phyloP scores from a whole-genome alignment of 2,888 invertebrate genomes.

The Sericinus montela region DNA sequence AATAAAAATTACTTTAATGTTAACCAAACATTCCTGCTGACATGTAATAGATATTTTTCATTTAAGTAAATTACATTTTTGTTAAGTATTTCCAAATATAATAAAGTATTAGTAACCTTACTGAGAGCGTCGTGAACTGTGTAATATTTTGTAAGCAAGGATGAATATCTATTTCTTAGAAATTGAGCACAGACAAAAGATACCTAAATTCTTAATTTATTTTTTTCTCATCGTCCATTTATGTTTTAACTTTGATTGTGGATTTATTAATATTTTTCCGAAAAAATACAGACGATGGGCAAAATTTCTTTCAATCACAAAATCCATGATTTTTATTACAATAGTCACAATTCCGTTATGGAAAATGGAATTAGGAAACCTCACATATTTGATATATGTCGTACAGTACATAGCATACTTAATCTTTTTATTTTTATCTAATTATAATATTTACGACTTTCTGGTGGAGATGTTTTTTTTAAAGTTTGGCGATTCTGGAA shows the following conservation, averaged over 20 bases:
- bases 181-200: background rate
- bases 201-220: conserved; percentile 2
- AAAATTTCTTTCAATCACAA: conserved; percentile 2
- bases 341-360: conserved; percentile 6
- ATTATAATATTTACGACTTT: conserved; percentile 8
- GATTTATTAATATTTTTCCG: conserved; percentile 4
- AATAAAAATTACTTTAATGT: background rate
- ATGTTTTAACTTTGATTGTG: conserved; percentile 10
- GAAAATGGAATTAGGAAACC: background rate
- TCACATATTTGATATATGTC: conserved; percentile 1
- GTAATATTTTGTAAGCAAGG: background rate
- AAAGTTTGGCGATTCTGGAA: background rate
- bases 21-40: background rate
- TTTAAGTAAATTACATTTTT: background rate
- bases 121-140: background rate
- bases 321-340: background rate
- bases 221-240: conserved; percentile 9
- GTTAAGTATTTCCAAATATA: background rate
- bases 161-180: conserved; percentile 7
- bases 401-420: conserved; percentile 2
- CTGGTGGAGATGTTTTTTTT: conserved; percentile 11
- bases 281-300: background rate
- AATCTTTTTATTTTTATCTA: background rate
- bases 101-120: background rate
- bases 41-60: background rate